phyloP scores from a whole-genome alignment of 2,113 vertebrate species.

The Pachypanchax playfairii region DNA sequence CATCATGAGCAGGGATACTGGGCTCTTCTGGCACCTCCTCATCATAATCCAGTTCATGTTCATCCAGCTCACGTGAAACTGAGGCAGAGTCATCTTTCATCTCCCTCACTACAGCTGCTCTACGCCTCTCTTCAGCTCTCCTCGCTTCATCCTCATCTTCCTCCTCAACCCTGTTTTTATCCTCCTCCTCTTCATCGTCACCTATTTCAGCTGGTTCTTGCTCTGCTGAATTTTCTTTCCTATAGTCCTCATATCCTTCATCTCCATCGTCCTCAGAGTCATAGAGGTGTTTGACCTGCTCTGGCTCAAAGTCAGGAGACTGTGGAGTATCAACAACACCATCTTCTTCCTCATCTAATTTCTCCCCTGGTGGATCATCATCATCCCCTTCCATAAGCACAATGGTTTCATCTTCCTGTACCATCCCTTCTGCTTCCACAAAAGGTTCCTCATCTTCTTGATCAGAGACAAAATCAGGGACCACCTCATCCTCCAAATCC shows the following conservation, averaged over 20 bases:
- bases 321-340: slow-evolving; percentile 80
- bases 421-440: slow-evolving; percentile 71
- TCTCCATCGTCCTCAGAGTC: slow-evolving; percentile 57
- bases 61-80: slow-evolving; percentile 92
- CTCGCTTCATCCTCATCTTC: slow-evolving; percentile 53
- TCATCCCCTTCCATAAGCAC: slow-evolving; percentile 77
- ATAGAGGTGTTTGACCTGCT: slow-evolving; percentile 62
- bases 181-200: slow-evolving; percentile 76
- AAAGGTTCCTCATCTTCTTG: slow-evolving; percentile 81
- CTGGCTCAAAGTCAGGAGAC: slow-evolving; percentile 87
- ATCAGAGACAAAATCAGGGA: slow-evolving; percentile 81
- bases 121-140: slow-evolving; percentile 63
- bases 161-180: slow-evolving; percentile 41
- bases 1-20: slow-evolving; percentile 70
- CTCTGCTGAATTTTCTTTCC: slow-evolving; percentile 9
- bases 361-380: slow-evolving; percentile 72
- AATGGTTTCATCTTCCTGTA: slow-evolving; percentile 77
- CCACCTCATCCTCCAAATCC: slow-evolving; percentile 78
- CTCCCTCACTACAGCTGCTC: slow-evolving; percentile 76
- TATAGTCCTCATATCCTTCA: slow-evolving; percentile 42
- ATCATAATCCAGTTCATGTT: slow-evolving; percentile 96
- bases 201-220: slow-evolving; percentile 25
- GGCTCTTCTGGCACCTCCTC: slow-evolving; percentile 96
- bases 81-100: slow-evolving; percentile 90
- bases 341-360: slow-evolving; percentile 75